Base-by-base conservation (phyloP, 2,888 invertebrate species). In the Lasioglossum malachurum region DNA sequence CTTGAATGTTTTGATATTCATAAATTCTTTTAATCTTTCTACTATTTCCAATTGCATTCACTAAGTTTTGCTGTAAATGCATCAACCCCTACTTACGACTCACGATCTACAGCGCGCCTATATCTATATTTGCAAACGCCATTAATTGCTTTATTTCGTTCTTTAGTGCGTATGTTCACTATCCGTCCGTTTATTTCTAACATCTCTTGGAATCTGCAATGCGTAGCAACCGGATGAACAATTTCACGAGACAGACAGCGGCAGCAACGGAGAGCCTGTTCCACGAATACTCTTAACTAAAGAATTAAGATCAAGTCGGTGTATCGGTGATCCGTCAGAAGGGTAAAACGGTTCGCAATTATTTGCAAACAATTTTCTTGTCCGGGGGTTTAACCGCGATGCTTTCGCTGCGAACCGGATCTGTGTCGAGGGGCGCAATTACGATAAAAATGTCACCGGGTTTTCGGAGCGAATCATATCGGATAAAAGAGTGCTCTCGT, bases 371-470 rank as follows among this genome's bases (percentile, higher is more conserved):
- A 75, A 67, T 78, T 38, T 57, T 46, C 23, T 27, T 27, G 16
- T 16, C 14, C 4, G 23, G 44, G 2, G 73, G 1, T 38, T 49
- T 57, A 75, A 75, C 53, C n/a, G 53, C 46, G 64, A 23, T 12
- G 38, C 44, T 53, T 53, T 49, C 49, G 38, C 19, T n/a, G 64
- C 46, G 64, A 80, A n/a, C 49, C 7, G n/a, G 75, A 78, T 80
- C 53, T 38, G 10, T 44, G 78, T 60, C 57, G 78, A 73, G 73
- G 23, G 46, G 23, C 35, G 49, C 78, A 83, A 87, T 87, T 80
- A 83, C 75, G 83, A 67, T 83, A 87, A 87, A 75, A 83, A 87
- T 81, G 78, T 83, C 80, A 46, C 12, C 76, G 78, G 80, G 74
- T 75, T 83, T 85, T 87, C 49, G 72, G 14, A 73, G 46, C 53